Base-by-base conservation (phyloP, 2,888 invertebrate genomes). In the Epinotia ramella region DNA sequence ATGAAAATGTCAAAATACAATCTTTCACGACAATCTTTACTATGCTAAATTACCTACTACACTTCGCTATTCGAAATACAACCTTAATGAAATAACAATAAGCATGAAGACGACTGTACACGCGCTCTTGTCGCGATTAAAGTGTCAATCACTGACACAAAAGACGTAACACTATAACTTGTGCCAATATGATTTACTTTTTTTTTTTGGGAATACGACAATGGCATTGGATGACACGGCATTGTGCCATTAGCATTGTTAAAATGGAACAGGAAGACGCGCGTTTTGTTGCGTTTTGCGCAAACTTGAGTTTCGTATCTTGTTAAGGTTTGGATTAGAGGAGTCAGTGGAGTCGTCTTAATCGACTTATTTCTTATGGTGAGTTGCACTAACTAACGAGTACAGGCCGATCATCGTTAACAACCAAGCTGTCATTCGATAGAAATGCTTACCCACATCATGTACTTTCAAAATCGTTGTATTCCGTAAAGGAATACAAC, bases 1-100 rank as follows among this genome's bases (percentile, higher is more conserved):
- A 94, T 94, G 90, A 90, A 93, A 92, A 93, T 89, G 94, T 93
- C 94, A 94, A 93, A 92, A 93, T 92, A 91, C 91, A 89, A 93
- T 93, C 93, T 90, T 80, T 80, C 81, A 83, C 83, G 85, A 87
- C 88, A 82, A 93, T 92, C 92, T 90, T n/a, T 44, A 60, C 57
- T 46, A 59, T 56, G 28, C 73, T 46, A 64, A 73, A 28, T n/a
- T 9, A n/a, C n/a, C n/a, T n/a, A n/a, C 16, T 46, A 40, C n/a
- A 59, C 62, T 16, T 7, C 6, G 2, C 1, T 5, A 33, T 16
- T 13, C 13, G 0, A 60, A 66, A 71, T n/a, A 0, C 4, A 44
- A 75, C 59, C 60, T 49, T 66, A 60, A 65, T 12, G 0, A 2
- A 13, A 12, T 20, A 18, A 49, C 13, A 28, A 33, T 56, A 65